A percentile compares a stretch with the other conserved stretches of the same genome.
phyloP scores from a whole-genome alignment of 1,140 invertebrate species.

The Rhizoglyphus robini region DNA sequence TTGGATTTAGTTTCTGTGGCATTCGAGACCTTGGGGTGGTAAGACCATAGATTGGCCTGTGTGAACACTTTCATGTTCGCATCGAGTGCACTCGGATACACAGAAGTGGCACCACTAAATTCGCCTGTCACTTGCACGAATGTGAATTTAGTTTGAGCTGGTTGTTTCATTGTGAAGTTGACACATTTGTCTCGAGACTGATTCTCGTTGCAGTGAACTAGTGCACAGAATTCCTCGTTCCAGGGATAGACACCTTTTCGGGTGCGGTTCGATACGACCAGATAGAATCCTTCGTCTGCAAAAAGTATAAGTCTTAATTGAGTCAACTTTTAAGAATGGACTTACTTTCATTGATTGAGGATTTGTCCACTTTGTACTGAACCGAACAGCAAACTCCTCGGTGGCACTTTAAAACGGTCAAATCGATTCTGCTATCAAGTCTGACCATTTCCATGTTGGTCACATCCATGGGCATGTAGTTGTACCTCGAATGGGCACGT shows the following conservation, averaged over 20 bases:
- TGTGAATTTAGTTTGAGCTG: neutral
- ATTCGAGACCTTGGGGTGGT: constrained; percentile 13
- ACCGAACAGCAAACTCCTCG: constrained; percentile 23
- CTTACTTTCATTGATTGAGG: neutral
- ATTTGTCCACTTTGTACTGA: neutral
- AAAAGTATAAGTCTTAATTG: neutral
- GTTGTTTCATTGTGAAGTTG: neutral
- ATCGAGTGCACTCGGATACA: constrained; percentile 13
- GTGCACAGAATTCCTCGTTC: constrained; percentile 18
- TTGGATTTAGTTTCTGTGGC: neutral
- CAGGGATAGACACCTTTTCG: constrained; percentile 6
- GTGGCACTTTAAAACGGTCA: constrained; percentile 16
- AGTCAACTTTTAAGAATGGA: neutral
- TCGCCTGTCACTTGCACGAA: neutral
- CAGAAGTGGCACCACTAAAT: neutral
- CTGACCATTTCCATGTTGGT: neutral
- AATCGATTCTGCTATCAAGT: neutral
- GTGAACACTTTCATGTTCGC: neutral
- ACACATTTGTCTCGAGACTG: neutral
- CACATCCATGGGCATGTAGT: constrained; percentile 2
- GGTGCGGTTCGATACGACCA: neutral
- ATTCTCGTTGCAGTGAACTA: constrained; percentile 14
- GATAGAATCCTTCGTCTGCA: neutral
- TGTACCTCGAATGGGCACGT: neutral
- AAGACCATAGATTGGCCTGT: neutral